Evolutionary conservation across 2,888 invertebrate genomes (phyloP).

Genomic region (Pimpla rufipes): DNA sequence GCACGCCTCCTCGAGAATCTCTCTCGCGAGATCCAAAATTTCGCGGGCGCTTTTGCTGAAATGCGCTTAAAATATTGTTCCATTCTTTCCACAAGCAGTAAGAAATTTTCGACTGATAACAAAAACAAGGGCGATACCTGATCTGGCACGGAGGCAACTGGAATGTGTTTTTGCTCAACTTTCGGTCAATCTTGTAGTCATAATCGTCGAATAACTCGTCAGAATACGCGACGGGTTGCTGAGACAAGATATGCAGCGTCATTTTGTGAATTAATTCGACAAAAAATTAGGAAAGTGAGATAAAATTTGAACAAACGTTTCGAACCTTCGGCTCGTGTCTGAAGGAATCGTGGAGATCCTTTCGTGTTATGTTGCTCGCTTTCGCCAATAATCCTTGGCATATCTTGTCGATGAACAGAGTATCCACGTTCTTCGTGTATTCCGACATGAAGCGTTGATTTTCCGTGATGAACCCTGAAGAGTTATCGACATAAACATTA

Average conservation of each 20-base stretch:
- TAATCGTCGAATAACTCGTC: constrained; percentile 69
- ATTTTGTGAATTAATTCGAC: not conserved
- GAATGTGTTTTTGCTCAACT: constrained; percentile 82
- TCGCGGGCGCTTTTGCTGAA: constrained; percentile 88
- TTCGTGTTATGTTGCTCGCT: constrained; percentile 91
- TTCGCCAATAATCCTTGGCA: constrained; percentile 90
- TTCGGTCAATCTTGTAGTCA: constrained; percentile 74
- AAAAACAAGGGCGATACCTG: constrained; percentile 83
- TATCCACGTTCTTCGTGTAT: constrained; percentile 91
- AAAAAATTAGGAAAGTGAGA: not conserved
- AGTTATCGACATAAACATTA: no score
- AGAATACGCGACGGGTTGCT: constrained; percentile 72
- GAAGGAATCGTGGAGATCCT: constrained; percentile 92
- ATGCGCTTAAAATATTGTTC: constrained; percentile 8
- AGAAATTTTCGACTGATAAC: not conserved
- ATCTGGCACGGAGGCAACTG: constrained; percentile 86
- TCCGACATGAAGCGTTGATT: constrained; percentile 88
- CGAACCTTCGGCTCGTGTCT: constrained; percentile 83
- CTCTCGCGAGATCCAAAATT: constrained; percentile 88
- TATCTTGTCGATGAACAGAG: constrained; percentile 91
- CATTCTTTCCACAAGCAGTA: not conserved
- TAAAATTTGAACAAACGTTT: constrained; percentile 1
- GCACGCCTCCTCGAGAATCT: constrained; percentile 89
- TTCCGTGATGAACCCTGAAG: constrained; percentile 87
- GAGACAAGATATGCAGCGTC: constrained; percentile 30